Base-by-base conservation (phyloP, 1,140 invertebrate genomes). In the Saccostrea echinata region DNA sequence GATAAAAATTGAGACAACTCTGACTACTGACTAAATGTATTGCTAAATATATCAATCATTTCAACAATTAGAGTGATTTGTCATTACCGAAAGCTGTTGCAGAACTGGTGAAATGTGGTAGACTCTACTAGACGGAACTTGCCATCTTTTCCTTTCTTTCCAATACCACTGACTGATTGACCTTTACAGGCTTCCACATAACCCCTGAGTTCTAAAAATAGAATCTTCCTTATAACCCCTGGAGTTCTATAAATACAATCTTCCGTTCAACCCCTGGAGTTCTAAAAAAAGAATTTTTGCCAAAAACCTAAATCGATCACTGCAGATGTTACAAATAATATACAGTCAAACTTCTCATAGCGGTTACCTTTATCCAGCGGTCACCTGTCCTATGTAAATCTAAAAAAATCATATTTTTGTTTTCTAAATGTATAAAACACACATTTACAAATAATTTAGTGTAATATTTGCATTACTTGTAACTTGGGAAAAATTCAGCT, bases 111-210 rank as follows among this genome's bases (percentile, higher is more conserved):
- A 30, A 93, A 89, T 33, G 92, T 93, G 24, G 91, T 88, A 0
- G 86, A 68, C 80, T 91, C 92, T 27, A 87, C 90, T 82, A 93
- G 43, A 76, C 91, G 89, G 71, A 94, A 92, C 16, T 88, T 91
- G 16, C 92, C 92, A 85, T 89, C 89, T 68, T 93, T 94, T 1
- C 84, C 91, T 85, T 94, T 94, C 87, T 93, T 93, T 16, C 89
- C 91, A 30, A 94, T 90, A 1, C 91, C 90, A 43, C 92, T 92
- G 13, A 92, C 84, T 21, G 92, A 92, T 82, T 94, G 93, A 18
- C 92, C 92, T 53, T 90, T 85, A 84, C 92, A 92, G 21, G 93
- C 91, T 64, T 92, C 91, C 27, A 92, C 64, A 88, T 92, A 93
- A 8, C 88, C 88, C 13, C 86, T 76, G 12, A 92, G 76, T 27